Percentiles rank a stretch among this genome's conserved stretches.
Evolutionary conservation across 2,888 invertebrate genomes (phyloP).

Genomic region (Fissipunctia ypsillon): DNA sequence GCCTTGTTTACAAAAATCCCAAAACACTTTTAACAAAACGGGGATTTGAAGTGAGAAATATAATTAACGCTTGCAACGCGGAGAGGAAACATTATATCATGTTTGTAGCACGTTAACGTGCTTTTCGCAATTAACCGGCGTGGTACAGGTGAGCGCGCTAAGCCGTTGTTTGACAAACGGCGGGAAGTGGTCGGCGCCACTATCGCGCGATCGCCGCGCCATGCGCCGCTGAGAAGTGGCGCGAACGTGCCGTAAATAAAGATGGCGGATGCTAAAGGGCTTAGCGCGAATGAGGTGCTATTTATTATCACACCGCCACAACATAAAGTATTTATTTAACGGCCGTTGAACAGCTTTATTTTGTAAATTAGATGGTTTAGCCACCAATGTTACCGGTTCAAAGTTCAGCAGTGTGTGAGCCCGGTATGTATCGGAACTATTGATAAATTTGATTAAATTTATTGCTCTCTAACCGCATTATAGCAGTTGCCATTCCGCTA

Average conservation of each 20-base stretch:
- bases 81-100: slow-evolving; percentile 87
- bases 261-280: slow-evolving; percentile 78
- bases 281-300: slow-evolving; percentile 72
- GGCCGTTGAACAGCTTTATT: slow-evolving; percentile 61
- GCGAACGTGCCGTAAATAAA: slow-evolving; percentile 87
- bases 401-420: slow-evolving; percentile 12
- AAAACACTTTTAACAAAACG: slow-evolving; percentile 65
- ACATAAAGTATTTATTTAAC: slow-evolving; percentile 67
- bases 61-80: slow-evolving; percentile 70
- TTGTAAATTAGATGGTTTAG: slow-evolving; percentile 56
- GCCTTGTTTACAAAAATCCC: slow-evolving; percentile 59
- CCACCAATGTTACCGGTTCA: slow-evolving; percentile 22
- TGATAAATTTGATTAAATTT: slow-evolving; percentile 20
- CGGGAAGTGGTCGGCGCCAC: slow-evolving; percentile 80
- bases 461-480: slow-evolving; percentile 29
- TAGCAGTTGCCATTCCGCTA: slow-evolving; percentile 18
- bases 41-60: slow-evolving; percentile 71
- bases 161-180: slow-evolving; percentile 85
- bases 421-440: slow-evolving; percentile 8
- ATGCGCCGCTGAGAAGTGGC: slow-evolving; percentile 76
- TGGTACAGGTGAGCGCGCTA: slow-evolving; percentile 81
- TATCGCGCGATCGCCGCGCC: slow-evolving; percentile 77
- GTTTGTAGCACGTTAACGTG: slow-evolving; percentile 82
- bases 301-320: slow-evolving; percentile 68
- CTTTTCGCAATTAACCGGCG: slow-evolving; percentile 85